These are phyloP conservation scores for Oreortyx pictus DNA, from an alignment of 2,797 vertebrate genomes.

Conservation along the genomic window DNA sequence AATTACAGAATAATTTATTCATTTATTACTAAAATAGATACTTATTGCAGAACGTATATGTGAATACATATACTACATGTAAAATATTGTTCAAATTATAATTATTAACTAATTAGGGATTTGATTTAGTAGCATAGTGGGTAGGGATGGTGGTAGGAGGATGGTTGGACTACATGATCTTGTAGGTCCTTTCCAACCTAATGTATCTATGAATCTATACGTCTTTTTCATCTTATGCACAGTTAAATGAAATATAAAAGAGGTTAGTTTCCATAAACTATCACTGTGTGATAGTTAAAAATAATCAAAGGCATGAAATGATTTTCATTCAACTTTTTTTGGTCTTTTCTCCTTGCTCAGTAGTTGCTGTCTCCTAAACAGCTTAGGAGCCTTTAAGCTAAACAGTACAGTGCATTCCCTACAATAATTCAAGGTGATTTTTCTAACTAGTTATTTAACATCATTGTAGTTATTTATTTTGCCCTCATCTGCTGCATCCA, in stretches of 20 bases:
- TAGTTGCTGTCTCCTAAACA: background rate
- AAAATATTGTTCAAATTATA: background rate
- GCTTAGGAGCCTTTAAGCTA: background rate
- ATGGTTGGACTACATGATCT: too few relatives aligned
- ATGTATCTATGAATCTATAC: too few relatives aligned
- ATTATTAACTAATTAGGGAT: too few relatives aligned
- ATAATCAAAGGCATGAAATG: rapidly evolving
- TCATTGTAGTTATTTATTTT: background rate
- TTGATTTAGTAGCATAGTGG: too few relatives aligned
- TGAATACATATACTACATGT: rapidly evolving
- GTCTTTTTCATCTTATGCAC: background rate
- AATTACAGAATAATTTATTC: background rate
- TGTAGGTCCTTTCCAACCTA: too few relatives aligned
- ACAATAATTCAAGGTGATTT: background rate
- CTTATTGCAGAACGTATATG: background rate
- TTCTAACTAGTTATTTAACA: background rate
- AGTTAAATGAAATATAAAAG: background rate
- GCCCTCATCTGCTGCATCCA: background rate
- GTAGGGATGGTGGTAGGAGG: too few relatives aligned
- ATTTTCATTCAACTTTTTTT: background rate
- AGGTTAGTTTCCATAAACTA: background rate
- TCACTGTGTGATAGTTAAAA: background rate
- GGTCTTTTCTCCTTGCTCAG: background rate
- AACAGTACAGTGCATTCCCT: background rate
- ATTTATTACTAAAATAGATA: background rate